phyloP scores from a whole-genome alignment of 2,888 invertebrate species.

The Drosophila macrospina region DNA sequence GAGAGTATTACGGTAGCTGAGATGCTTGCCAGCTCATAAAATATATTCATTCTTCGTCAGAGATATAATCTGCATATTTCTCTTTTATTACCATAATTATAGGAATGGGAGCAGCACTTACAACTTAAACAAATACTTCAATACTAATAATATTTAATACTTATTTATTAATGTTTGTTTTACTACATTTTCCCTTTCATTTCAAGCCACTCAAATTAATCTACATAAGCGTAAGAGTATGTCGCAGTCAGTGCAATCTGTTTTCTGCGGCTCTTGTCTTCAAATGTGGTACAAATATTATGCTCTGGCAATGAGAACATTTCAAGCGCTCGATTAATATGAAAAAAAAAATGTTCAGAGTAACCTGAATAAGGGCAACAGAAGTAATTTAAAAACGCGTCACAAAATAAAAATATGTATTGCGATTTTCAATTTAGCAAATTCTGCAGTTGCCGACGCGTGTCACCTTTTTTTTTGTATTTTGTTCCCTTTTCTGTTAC shows the following conservation, averaged over 20 bases:
- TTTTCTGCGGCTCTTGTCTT: background rate
- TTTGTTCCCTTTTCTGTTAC: slow-evolving; percentile 20
- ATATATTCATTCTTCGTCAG: no score
- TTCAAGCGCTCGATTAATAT: slow-evolving; percentile 69
- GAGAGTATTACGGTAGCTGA: no score
- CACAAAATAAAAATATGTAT: slow-evolving; percentile 13
- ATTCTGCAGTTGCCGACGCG: slow-evolving; percentile 34
- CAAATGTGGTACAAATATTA: slow-evolving; percentile 12
- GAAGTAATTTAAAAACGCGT: slow-evolving; percentile 35
- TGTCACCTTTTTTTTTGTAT: slow-evolving; percentile 28
- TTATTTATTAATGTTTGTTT: no score
- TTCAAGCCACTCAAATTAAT: no score
- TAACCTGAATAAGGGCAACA: slow-evolving; percentile 12
- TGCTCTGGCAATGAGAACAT: slow-evolving; percentile 40
- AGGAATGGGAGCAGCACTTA: no score
- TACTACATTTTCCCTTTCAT: no score
- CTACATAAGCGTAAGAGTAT: slow-evolving; percentile 9
- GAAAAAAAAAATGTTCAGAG: slow-evolving; percentile 34
- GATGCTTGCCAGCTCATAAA: no score
- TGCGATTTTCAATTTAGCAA: slow-evolving; percentile 29
- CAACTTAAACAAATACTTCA: no score
- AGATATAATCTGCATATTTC: no score
- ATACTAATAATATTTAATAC: no score
- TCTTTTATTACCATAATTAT: no score
- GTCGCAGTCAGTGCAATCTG: background rate